Evolutionary conservation across 2,888 invertebrate genomes (phyloP), one percentile per base, ranked within the genome.

Genomic region (Cheilosia soror): DNA sequence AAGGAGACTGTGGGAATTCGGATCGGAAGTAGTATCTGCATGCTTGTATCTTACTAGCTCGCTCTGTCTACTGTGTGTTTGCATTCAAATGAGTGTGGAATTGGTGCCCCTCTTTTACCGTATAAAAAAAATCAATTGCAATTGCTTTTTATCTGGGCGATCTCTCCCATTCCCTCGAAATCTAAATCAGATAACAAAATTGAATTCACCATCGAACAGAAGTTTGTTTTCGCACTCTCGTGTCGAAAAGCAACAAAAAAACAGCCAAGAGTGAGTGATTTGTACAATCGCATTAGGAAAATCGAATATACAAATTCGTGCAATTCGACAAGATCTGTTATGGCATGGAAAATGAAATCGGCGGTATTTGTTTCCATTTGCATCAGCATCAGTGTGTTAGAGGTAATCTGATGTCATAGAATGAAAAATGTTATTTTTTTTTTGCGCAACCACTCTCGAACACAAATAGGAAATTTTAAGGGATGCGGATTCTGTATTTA

Each of bases 251-350:
- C 11, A 37, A 37, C 9, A 66, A 42, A 15, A 76, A 71, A 40
- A 29, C 29, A 7, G 9, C 7, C n/a, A 31, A 57, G 68, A 73
- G 65, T 66, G 71, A 75, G 83, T 79, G 79, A 79, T 84, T 82
- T 84, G 79, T 84, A 66, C 60, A 84, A 84, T 84, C 79, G 75
- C 79, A 84, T 84, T 84, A 79, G 71, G 75, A 60, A 79, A 84
- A 84, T 79, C 79, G 65, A 76, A 79, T 57, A 53, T 11, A 44
- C 57, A 76, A 72, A 55, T 76, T 42, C 73, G 68, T 58, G 66
- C 44, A 51, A 29, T 15, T 71, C 63, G 44, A 63, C 57, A 58
- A 58, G 49, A 40, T 42, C 72, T 68, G 68, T 63, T 40, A 73
- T 29, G 75, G 75, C 66, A 69, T 68, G 65, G 58, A 55, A 72